phyloP scores from a whole-genome alignment of 2,797 vertebrate species.

The Leucoraja ocellata region DNA sequence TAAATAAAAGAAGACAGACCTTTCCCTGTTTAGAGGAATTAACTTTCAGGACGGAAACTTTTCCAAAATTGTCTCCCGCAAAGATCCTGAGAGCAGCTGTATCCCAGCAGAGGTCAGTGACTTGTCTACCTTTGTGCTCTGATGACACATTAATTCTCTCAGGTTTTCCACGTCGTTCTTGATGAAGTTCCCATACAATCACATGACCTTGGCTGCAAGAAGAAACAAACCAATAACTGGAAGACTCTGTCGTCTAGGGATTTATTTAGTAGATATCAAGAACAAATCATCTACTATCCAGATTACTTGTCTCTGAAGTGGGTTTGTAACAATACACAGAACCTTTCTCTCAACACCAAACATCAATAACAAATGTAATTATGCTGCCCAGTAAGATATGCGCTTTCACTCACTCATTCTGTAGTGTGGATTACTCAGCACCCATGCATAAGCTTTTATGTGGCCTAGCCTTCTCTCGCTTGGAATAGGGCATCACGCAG shows the following conservation, averaged over 20 bases:
- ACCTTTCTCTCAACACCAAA: not conserved
- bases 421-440: not conserved
- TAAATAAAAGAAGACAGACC: slow-evolving; percentile 53
- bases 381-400: not conserved
- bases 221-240: not conserved
- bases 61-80: slow-evolving; percentile 78
- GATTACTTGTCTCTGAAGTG: not conserved
- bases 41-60: slow-evolving; percentile 81
- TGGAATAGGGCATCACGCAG: not conserved
- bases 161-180: slow-evolving; percentile 85
- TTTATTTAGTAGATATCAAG: not conserved
- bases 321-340: not conserved
- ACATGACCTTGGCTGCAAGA: slow-evolving; percentile 81
- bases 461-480: not conserved
- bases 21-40: slow-evolving; percentile 84
- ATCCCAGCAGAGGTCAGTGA: slow-evolving; percentile 91
- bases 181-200: slow-evolving; percentile 90
- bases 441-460: not conserved
- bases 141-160: slow-evolving; percentile 82
- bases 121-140: slow-evolving; percentile 78
- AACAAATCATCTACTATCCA: not conserved
- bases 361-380: not conserved
- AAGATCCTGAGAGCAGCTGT: slow-evolving; percentile 72
- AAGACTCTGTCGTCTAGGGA: not conserved
- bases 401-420: not conserved